Base-by-base conservation (phyloP, 2,113 vertebrate species). In the Chaetorhynchus papuensis region DNA sequence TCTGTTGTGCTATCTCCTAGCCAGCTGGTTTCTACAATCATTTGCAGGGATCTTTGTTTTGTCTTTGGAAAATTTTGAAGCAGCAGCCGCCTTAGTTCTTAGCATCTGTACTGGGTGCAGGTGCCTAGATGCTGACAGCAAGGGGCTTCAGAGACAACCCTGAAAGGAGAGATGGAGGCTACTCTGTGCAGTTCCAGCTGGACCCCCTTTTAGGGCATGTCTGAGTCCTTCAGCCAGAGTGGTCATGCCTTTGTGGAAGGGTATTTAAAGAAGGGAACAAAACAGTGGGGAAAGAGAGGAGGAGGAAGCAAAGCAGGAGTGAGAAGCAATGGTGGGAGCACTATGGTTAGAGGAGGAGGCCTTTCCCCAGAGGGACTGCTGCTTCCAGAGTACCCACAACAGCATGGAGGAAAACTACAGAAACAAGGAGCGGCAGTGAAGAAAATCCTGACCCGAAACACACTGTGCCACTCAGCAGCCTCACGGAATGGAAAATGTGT, bases 141-240 rank as follows among this genome's bases (percentile, higher is more conserved):
- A 11, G 15, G 28, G 14, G 14, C 28, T 71, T 23, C 28, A 37
- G n/a, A n/a, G 19, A 15, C 6, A 14, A 14, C 9, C 13, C 39
- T 49, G 27, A 44, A 23, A 61, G 3, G 2, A n/a, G 17, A 30
- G 14, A 27, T 23, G 1, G 0, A 37, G 11, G 21, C n/a, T 70
- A 22, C 11, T 35, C 17, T 0, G 0, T 41, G 24, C 1, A 1
- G 10, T 33, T 56, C 27, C 7, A 50, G 11, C 11, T 2, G 7
- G 15, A 50, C 6, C 4, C 11, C 7, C 3, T 1, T 35, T 2
- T 15, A 41, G 8, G 45, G 17, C 41, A 50, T 0, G 1, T 64
- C 33, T 52, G 21, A 68, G 19, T 42, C 18, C 21, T 3, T 35
- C 6, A 16, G n/a, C 20, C 42, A 27, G 23, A 18, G 7, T 37